phyloP scores from a whole-genome alignment of 2,797 vertebrate genomes.

The Crocodylus rhombifer region DNA sequence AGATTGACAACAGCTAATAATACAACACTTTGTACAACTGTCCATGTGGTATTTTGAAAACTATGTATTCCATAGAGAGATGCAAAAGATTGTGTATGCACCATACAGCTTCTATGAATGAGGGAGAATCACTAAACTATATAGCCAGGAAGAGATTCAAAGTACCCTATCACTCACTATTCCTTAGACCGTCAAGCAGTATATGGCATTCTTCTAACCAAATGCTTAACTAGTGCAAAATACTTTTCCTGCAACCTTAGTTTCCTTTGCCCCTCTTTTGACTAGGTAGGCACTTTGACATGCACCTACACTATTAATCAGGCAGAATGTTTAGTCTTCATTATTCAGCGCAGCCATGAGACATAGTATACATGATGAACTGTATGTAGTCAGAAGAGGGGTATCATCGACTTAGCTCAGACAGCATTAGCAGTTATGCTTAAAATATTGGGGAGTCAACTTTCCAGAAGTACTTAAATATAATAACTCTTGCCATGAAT shows the following conservation, averaged over 20 bases:
- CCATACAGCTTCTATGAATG: neutral
- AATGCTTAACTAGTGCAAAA: neutral
- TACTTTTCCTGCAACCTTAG: neutral
- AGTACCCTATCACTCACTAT: neutral
- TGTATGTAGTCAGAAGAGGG: neutral
- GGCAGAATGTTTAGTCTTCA: neutral
- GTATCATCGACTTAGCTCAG: neutral
- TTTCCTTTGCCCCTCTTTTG: neutral
- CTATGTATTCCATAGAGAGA: neutral
- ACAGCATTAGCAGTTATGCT: constrained; percentile 25
- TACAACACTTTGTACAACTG: neutral
- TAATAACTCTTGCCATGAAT: constrained; percentile 19
- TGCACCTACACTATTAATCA: neutral
- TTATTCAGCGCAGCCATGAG: neutral
- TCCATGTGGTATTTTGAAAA: neutral
- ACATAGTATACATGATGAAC: neutral
- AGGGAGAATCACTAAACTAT: neutral
- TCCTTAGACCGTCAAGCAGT: neutral
- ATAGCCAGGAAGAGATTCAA: too few species aligned
- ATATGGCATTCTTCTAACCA: neutral
- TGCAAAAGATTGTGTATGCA: neutral
- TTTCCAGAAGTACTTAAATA: constrained; percentile 5
- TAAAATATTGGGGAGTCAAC: constrained; percentile 12
- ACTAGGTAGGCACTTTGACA: neutral
- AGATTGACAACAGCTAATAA: neutral